Percentiles rank a stretch among this genome's conserved stretches.
These are phyloP conservation scores for Achatina immaculata DNA, from an alignment of 1,140 invertebrate species.

Conservation along the genomic window DNA sequence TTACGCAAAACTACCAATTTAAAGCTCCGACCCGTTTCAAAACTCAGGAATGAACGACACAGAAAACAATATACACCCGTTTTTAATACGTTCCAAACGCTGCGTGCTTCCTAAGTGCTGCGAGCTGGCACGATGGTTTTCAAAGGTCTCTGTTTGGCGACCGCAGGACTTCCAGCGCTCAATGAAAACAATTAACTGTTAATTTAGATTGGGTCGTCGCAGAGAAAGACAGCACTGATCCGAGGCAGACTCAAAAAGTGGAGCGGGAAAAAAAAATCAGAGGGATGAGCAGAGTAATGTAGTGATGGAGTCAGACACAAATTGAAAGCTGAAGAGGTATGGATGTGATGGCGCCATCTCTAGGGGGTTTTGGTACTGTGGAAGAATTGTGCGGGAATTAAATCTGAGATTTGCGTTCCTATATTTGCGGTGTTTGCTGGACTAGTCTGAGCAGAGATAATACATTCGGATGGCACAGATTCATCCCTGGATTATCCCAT, in stretches of 20 bases:
- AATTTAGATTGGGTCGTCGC: slow-evolving; percentile 22
- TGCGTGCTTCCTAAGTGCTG: slow-evolving; percentile 1
- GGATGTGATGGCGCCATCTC: no score
- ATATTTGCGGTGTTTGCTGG: no score
- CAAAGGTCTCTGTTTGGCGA: slow-evolving; percentile 7
- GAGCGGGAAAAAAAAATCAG: no score
- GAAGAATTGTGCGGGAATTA: no score
- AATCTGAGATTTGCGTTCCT: no score
- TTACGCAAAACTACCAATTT: not conserved
- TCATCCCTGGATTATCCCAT: no score
- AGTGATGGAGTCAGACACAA: no score
- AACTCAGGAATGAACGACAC: not conserved
- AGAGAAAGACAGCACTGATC: not conserved
- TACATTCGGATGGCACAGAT: no score
- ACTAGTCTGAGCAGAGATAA: no score
- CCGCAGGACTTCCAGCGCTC: not conserved
- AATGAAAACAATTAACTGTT: slow-evolving; percentile 36
- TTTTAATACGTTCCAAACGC: not conserved
- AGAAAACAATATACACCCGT: not conserved
- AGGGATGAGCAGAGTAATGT: not conserved
- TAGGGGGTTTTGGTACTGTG: no score
- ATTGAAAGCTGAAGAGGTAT: no score
- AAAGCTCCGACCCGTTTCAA: not conserved
- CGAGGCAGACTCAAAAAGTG: not conserved
- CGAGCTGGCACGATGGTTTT: not conserved